phyloP scores from a whole-genome alignment of 1,140 invertebrate genomes.

The Protaetia brevitarsis region DNA sequence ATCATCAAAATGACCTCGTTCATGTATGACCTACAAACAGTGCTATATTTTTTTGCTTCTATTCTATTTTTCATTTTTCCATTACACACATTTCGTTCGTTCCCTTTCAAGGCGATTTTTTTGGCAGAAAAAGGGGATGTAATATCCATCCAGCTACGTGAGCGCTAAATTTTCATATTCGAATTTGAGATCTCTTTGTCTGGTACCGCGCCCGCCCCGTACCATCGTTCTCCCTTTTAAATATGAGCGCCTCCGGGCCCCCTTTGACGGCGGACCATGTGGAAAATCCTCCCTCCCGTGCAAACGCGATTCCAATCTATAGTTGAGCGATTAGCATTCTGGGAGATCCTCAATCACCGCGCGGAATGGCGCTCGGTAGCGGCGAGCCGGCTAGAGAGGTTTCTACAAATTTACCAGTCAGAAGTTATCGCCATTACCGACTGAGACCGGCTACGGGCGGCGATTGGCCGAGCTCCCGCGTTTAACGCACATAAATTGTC shows the following conservation, averaged over 20 bases:
- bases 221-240: neutral
- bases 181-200: neutral
- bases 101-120: too few species aligned
- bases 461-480: conserved; percentile 2
- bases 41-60: too few species aligned
- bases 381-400: too few species aligned
- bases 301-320: conserved; percentile 7
- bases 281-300: conserved; percentile 2
- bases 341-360: neutral
- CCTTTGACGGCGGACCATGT: neutral
- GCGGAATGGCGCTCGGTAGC: too few species aligned
- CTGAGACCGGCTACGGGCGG: neutral
- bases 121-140: too few species aligned
- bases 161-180: neutral
- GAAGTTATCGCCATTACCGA: conserved; percentile 8
- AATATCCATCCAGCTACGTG: too few species aligned
- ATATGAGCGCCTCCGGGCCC: neutral
- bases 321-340: conserved; percentile 6
- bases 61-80: too few species aligned
- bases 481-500: conserved; percentile 29
- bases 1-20: too few species aligned
- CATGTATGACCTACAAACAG: too few species aligned
- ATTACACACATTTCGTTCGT: too few species aligned
- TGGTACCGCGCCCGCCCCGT: neutral
- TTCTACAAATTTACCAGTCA: conserved; percentile 3